A percentile compares a stretch with the other conserved stretches of the same genome.
phyloP scores from a whole-genome alignment of 2,797 vertebrate species.

The Neosalanx taihuensis region DNA sequence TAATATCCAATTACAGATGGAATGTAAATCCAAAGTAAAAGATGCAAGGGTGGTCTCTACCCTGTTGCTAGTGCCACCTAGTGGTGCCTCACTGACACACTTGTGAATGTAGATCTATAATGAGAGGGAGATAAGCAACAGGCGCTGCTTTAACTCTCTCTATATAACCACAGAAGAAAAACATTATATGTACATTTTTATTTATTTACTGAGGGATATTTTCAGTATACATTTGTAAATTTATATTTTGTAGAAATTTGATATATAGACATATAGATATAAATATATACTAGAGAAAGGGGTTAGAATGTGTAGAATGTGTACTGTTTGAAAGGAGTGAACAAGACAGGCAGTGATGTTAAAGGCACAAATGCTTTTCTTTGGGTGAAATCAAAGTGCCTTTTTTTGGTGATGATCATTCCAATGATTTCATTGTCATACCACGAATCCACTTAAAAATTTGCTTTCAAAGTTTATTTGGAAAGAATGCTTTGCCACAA shows the following conservation, averaged over 20 bases:
- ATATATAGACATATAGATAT: slow-evolving; percentile 48
- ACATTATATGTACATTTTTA: slow-evolving; percentile 58
- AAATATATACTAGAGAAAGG: slow-evolving; percentile 42
- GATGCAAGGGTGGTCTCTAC: slow-evolving; percentile 40
- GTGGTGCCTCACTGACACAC: slow-evolving; percentile 69
- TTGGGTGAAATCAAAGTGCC: slow-evolving; percentile 65
- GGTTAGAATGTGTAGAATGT: slow-evolving; percentile 24
- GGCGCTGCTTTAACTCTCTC: slow-evolving; percentile 44
- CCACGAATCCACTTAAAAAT: slow-evolving; percentile 41
- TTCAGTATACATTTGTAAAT: slow-evolving; percentile 72
- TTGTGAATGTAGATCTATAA: slow-evolving; percentile 66
- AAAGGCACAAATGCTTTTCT: slow-evolving; percentile 59
- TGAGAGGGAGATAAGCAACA: slow-evolving; percentile 36
- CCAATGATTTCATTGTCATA: slow-evolving; percentile 39
- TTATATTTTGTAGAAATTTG: slow-evolving; percentile 75
- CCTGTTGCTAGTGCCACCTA: slow-evolving; percentile 45
- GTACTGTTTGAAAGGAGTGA: slow-evolving; percentile 48
- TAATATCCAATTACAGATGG: slow-evolving; percentile 25
- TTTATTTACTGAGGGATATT: slow-evolving; percentile 74
- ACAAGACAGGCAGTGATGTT: slow-evolving; percentile 36
- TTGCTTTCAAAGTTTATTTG: slow-evolving; percentile 4
- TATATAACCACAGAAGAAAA: slow-evolving; percentile 46
- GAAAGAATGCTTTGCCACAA: background rate
- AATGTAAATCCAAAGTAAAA: slow-evolving; percentile 37
- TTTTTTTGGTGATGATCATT: slow-evolving; percentile 57